Conservation (phyloP, 2,113 vertebrate species). For the Menura novaehollandiae region DNA sequence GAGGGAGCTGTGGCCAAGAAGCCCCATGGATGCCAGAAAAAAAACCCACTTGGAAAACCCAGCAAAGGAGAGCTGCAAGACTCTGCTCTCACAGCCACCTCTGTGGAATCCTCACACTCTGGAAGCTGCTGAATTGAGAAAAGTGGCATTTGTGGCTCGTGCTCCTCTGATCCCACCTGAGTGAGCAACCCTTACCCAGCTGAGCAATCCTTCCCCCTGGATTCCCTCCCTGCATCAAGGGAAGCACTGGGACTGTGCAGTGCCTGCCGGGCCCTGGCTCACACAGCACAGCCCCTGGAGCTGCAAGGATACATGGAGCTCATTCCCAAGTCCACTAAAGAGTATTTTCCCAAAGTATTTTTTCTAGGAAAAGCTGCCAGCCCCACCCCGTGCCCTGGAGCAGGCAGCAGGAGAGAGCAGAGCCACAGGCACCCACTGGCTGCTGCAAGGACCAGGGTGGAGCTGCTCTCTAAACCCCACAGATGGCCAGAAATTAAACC, state of each 20-base stretch:
- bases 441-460: neutral
- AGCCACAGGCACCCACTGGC: neutral
- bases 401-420: neutral
- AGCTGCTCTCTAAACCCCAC: neutral
- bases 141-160: neutral
- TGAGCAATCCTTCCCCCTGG: neutral
- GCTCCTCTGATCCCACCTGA: neutral
- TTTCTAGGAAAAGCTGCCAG: neutral
- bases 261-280: neutral
- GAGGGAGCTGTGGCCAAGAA: neutral
- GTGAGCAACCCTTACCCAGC: neutral
- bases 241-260: fast-evolving
- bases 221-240: neutral
- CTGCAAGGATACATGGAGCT: too few species aligned
- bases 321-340: neutral
- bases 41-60: neutral
- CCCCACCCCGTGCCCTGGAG: fast-evolving
- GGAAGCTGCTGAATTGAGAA: neutral
- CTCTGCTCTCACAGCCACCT: too few species aligned
- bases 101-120: neutral
- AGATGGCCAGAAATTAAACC: neutral
- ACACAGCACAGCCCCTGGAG: neutral
- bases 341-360: neutral
- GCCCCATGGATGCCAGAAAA: neutral
- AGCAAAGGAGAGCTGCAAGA: neutral